phyloP scores from a whole-genome alignment of 2,797 vertebrate species.

The Artibeus jamaicensis region DNA sequence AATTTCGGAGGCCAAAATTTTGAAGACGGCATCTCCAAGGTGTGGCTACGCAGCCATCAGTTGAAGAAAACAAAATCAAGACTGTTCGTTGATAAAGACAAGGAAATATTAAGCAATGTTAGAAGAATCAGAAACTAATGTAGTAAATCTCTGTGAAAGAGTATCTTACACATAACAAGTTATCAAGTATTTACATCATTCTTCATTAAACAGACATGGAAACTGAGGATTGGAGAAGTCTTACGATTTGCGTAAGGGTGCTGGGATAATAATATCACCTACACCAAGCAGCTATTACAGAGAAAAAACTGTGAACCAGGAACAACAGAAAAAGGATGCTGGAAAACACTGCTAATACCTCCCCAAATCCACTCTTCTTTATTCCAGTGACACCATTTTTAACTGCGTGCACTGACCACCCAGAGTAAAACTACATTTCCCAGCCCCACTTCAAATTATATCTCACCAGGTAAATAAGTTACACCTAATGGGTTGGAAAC shows the following conservation, averaged over 20 bases:
- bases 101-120: neutral
- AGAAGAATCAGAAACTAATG: conserved; percentile 16
- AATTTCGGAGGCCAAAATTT: neutral
- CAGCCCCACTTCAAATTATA: neutral
- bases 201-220: neutral
- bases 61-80: conserved; percentile 11
- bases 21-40: neutral
- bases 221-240: neutral
- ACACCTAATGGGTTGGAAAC: neutral
- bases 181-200: neutral
- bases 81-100: neutral
- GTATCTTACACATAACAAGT: neutral
- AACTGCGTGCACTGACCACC: neutral
- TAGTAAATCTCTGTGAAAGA: neutral
- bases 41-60: neutral
- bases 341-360: neutral
- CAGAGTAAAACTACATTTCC: neutral
- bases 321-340: neutral
- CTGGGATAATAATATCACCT: neutral
- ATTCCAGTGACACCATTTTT: neutral
- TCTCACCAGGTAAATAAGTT: neutral
- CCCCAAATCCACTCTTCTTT: neutral
- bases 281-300: neutral
- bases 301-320: neutral
- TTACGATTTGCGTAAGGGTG: neutral